Evolutionary conservation across 2,797 vertebrate genomes (phyloP), one percentile per base, ranked within the genome.

Genomic region (Chloroceryle inda): DNA sequence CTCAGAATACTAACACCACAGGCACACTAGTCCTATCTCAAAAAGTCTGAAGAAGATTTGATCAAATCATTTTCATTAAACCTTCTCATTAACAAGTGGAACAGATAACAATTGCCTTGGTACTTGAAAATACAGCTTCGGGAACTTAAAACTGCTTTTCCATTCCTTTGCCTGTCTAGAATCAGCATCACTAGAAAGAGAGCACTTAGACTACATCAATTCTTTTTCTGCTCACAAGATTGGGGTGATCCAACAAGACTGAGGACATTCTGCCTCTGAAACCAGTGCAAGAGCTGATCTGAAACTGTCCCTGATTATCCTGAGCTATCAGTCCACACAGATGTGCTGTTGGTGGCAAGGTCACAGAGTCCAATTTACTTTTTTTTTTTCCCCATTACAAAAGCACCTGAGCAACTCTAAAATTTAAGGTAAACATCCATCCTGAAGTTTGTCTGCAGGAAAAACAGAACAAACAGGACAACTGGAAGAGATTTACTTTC

Each of bases 111-210:
- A 50, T 73, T 81, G n/a, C 64, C 49, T 47, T 27, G 21, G 55
- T 45, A n/a, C 12, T 59, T 55, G 33, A 75, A 91, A 83, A 77
- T 1, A 11, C 35, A 73, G 21, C 2, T 1, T 40, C 23, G 27
- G 8, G 14, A 40, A 37, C 9, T 72, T 64, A 49, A 0, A 75
- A 27, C 11, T n/a, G n/a, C n/a, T 27, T 44, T 91, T 42, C 24
- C 11, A 23, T 69, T 82, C 23, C 23, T 92, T 73, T 49, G 26
- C 5, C 12, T n/a, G 24, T 31, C 19, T n/a, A 40, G 23, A 88
- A 77, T 31, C 11, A 37, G 8, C 13, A 31, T 19, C 1, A 0
- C 27, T 47, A 37, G 35, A 62, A 86, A 64, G 0, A 0, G 13
- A 78, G 35, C 5, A 4, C 64, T 80, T 40, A 27, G 5, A 38